Conservation (phyloP, 2,113 vertebrate genomes). For the Eubucco bourcierii region DNA sequence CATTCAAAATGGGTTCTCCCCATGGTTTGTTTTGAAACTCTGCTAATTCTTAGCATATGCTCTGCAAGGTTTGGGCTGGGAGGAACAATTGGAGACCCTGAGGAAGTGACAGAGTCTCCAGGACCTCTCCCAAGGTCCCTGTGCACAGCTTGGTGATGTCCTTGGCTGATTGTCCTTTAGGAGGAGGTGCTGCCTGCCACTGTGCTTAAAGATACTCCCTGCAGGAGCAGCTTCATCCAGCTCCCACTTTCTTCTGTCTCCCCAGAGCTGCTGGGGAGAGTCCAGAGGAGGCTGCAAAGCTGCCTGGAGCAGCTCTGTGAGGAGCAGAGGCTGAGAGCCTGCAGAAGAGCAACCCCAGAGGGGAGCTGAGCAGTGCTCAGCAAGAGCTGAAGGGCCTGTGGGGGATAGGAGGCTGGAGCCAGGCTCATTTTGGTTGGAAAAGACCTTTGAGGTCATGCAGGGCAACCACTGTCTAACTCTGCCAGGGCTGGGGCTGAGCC, state of each 20-base stretch:
- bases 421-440: too few relatives aligned
- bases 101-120: not conserved
- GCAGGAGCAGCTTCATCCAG: accelerated
- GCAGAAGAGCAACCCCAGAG: too few relatives aligned
- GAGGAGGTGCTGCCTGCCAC: not conserved
- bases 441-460: too few relatives aligned
- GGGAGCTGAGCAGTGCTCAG: too few relatives aligned
- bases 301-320: too few relatives aligned
- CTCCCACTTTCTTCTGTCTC: not conserved
- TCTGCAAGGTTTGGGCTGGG: not conserved
- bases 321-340: too few relatives aligned
- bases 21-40: constrained; percentile 19
- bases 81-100: not conserved
- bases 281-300: too few relatives aligned
- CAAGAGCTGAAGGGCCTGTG: too few relatives aligned
- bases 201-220: not conserved
- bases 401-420: too few relatives aligned
- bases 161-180: not conserved
- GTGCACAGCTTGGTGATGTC: not conserved
- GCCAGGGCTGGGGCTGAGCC: too few relatives aligned
- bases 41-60: constrained; percentile 27
- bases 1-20: not conserved
- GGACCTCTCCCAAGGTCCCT: not conserved
- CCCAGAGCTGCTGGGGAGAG: too few relatives aligned
- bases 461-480: too few relatives aligned